A percentile compares a stretch with the other conserved stretches of the same genome.
phyloP scores from a whole-genome alignment of 37 sponge, comb jelly and placozoan species.

The Ephydatia muelleri region DNA sequence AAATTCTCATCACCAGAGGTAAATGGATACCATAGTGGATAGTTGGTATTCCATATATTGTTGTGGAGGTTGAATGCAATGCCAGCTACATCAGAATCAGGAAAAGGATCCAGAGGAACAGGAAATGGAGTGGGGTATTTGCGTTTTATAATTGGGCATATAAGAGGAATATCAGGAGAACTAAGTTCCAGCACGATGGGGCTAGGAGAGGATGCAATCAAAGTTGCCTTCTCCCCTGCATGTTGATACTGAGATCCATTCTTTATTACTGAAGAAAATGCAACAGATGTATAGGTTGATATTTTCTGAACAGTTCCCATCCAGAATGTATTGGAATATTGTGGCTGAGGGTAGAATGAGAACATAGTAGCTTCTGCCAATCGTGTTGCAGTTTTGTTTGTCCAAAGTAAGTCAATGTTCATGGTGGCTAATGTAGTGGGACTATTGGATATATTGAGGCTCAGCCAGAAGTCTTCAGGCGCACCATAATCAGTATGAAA shows the following conservation, averaged over 20 bases:
- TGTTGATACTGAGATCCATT: slow-evolving; percentile 69
- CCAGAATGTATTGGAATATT: background rate
- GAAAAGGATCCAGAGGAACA: slow-evolving; percentile 15
- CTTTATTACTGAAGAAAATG: slow-evolving; percentile 24
- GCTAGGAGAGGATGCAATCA: background rate
- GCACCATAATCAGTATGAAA: slow-evolving; percentile 57
- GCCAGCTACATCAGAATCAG: slow-evolving; percentile 12
- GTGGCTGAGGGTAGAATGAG: slow-evolving; percentile 34
- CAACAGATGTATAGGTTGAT: background rate
- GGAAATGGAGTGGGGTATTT: slow-evolving; percentile 45
- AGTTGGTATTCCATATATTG: slow-evolving; percentile 82
- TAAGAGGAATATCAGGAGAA: slow-evolving; percentile 54
- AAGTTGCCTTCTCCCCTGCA: slow-evolving; percentile 24
- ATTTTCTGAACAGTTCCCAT: background rate
- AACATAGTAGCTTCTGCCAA: slow-evolving; percentile 75
- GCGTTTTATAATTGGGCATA: slow-evolving; percentile 48
- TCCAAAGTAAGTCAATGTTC: slow-evolving; percentile 35
- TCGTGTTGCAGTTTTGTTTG: slow-evolving; percentile 59
- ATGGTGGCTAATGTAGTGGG: slow-evolving; percentile 2
- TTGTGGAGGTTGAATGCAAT: slow-evolving; percentile 75
- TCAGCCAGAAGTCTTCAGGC: slow-evolving; percentile 46
- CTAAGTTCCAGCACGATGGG: background rate
- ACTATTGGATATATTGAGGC: slow-evolving; percentile 2
- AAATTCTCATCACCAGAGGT: slow-evolving; percentile 52
- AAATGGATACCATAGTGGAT: slow-evolving; percentile 73